phyloP scores from a whole-genome alignment of 2,113 vertebrate species.

The Chlorodrepanis virens region DNA sequence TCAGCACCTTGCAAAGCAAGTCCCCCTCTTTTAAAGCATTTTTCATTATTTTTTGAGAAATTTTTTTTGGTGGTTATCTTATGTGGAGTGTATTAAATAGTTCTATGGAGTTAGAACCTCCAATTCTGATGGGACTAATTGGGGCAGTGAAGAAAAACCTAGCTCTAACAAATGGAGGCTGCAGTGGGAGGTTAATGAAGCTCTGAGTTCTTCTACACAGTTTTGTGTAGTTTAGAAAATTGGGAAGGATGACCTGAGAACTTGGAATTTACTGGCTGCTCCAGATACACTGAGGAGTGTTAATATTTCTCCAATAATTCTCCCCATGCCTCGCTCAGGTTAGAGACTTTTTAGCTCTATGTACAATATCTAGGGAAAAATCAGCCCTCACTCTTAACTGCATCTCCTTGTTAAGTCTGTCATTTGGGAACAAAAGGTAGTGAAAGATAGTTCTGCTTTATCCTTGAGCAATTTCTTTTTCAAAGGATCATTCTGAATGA shows the following conservation, averaged over 20 bases:
- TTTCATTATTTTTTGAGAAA: background rate
- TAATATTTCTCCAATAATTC: background rate
- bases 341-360: background rate
- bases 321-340: accelerated
- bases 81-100: background rate
- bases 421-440: background rate
- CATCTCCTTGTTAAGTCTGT: background rate
- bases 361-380: background rate
- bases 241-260: background rate
- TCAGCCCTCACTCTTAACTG: background rate
- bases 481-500: background rate
- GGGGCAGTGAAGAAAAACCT: background rate
- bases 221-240: background rate
- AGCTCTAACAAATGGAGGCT: background rate
- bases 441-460: background rate
- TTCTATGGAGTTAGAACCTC: background rate
- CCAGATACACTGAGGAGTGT: background rate
- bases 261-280: background rate
- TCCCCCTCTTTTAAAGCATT: background rate
- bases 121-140: accelerated
- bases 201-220: background rate
- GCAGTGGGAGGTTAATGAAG: background rate
- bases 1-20: slow-evolving; percentile 82
- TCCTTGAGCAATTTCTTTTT: background rate
- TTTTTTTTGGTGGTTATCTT: background rate